Conservation (phyloP, 2,797 vertebrate genomes). For the Pteronotus mesoamericanus region DNA sequence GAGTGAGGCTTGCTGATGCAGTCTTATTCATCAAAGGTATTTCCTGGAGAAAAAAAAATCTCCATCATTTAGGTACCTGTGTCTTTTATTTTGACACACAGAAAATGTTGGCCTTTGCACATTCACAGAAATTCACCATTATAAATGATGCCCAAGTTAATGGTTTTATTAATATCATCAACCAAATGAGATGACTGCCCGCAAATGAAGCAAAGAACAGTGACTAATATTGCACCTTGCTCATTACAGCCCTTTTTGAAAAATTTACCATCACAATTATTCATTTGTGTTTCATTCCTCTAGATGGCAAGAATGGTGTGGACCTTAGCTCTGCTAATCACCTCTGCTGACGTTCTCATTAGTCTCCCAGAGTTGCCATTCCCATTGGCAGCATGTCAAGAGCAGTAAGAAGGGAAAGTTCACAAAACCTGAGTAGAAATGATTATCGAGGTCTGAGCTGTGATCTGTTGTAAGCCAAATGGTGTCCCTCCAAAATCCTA, state of each 20-base stretch:
- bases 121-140: not conserved
- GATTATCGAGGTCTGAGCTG: not conserved
- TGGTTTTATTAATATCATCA: slow-evolving; percentile 4
- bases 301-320: not conserved
- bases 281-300: not conserved
- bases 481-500: not conserved
- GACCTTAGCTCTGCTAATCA: not conserved
- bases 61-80: not conserved
- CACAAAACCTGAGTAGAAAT: not conserved
- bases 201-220: not conserved
- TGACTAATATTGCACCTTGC: not conserved
- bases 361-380: not conserved
- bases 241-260: not conserved
- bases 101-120: not conserved
- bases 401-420: not conserved
- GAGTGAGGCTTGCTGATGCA: not conserved
- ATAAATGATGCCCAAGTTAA: not conserved
- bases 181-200: not conserved
- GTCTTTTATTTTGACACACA: slow-evolving; percentile 13
- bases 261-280: not conserved
- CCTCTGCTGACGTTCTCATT: not conserved
- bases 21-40: not conserved
- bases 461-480: not conserved
- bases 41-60: not conserved
- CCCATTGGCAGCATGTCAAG: not conserved